Percentiles rank a stretch among this genome's conserved stretches.
phyloP scores from a whole-genome alignment of 2,797 vertebrate species.

The Muraenolepis orangiensis region DNA sequence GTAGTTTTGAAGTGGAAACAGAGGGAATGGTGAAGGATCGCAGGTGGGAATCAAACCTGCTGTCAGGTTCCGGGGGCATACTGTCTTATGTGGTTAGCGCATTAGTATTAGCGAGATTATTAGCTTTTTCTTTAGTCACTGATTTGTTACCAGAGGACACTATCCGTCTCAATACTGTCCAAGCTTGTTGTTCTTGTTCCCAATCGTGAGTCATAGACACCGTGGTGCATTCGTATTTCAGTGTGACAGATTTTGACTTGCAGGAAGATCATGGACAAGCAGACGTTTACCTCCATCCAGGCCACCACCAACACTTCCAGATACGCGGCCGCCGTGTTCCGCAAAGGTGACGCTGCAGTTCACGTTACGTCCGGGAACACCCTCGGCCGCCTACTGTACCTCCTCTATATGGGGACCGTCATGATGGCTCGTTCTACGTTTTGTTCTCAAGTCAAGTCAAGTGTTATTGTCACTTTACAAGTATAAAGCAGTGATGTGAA shows the following conservation, averaged over 20 bases:
- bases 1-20: too few species aligned
- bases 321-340: constrained; percentile 92
- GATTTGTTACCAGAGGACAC: neutral
- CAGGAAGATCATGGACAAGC: constrained; percentile 98
- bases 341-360: constrained; percentile 78
- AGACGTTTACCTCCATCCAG: constrained; percentile 92
- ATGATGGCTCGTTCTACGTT: neutral
- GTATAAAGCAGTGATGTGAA: too few species aligned
- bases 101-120: too few species aligned
- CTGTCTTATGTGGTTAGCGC: too few species aligned
- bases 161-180: neutral
- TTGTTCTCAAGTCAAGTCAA: too few species aligned
- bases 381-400: neutral
- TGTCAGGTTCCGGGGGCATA: too few species aligned
- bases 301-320: constrained; percentile 89
- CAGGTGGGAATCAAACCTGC: too few species aligned
- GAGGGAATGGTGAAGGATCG: too few species aligned
- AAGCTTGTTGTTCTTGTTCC: neutral
- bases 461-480: too few species aligned
- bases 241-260: constrained; percentile 16
- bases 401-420: neutral
- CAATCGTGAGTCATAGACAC: neutral
- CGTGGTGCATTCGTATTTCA: neutral
- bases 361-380: neutral
- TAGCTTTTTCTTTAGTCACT: too few species aligned